These are phyloP conservation scores for Gymnogyps californianus DNA, from an alignment of 2,113 vertebrate genomes.

Conservation along the genomic window DNA sequence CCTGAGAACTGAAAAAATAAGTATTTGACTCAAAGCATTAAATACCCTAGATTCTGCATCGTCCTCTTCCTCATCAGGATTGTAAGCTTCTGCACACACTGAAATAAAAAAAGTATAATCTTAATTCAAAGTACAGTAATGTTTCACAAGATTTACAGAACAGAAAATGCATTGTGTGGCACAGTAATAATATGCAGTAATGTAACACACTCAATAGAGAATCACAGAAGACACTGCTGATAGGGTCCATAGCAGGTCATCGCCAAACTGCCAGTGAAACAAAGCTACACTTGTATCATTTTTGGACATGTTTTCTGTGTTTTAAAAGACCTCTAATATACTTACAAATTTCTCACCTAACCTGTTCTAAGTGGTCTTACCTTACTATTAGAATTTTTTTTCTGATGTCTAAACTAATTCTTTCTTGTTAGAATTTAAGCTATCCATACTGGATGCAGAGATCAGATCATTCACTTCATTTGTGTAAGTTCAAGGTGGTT, in stretches of 20 bases:
- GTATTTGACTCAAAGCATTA: conserved; percentile 5
- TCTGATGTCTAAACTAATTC: background rate
- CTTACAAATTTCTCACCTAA: background rate
- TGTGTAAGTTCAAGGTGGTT: background rate
- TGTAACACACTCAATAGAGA: background rate
- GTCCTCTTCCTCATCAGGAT: conserved; percentile 97
- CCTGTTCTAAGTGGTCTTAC: background rate
- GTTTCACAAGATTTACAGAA: background rate
- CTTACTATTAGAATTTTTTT: background rate
- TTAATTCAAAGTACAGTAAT: background rate
- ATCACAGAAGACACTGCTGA: background rate
- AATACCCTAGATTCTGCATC: conserved; percentile 91
- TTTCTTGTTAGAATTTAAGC: background rate
- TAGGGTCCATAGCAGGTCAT: background rate
- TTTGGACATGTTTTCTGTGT: background rate
- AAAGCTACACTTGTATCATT: background rate
- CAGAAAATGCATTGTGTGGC: background rate
- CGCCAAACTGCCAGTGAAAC: background rate
- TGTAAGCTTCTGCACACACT: conserved; percentile 98
- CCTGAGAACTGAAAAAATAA: background rate
- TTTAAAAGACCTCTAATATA: background rate
- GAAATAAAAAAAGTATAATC: conserved; percentile 35
- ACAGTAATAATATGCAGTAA: background rate
- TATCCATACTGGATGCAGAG: background rate
- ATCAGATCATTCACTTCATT: background rate